phyloP scores from a whole-genome alignment of 2,888 invertebrate genomes.

The Nowickia ferox region DNA sequence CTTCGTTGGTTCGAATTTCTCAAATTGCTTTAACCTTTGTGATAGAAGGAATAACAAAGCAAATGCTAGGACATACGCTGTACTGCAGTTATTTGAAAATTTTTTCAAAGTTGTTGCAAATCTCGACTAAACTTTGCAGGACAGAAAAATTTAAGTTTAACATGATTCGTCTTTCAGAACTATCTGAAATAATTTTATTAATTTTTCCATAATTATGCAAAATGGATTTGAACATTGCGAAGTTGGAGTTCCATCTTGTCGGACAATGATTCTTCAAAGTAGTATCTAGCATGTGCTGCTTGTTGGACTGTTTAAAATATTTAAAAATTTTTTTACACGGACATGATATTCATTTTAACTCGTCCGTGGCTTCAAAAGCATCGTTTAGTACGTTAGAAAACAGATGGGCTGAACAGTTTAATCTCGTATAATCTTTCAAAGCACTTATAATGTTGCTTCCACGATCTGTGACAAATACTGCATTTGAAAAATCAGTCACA shows the following conservation, averaged over 20 bases:
- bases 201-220: slow-evolving; percentile 65
- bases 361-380: neutral
- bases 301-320: slow-evolving; percentile 65
- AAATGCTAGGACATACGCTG: too few relatives aligned
- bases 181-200: too few relatives aligned
- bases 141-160: too few relatives aligned
- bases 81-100: too few relatives aligned
- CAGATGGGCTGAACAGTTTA: slow-evolving; percentile 51
- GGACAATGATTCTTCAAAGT: slow-evolving; percentile 60
- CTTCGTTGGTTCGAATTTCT: too few relatives aligned
- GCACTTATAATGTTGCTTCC: slow-evolving; percentile 49
- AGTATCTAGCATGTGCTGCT: slow-evolving; percentile 55
- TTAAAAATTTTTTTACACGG: slow-evolving; percentile 43
- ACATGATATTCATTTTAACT: slow-evolving; percentile 28
- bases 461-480: slow-evolving; percentile 30
- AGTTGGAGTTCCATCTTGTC: slow-evolving; percentile 65
- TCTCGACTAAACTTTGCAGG: too few relatives aligned
- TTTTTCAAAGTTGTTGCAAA: too few relatives aligned
- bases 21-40: too few relatives aligned
- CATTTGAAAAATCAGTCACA: slow-evolving; percentile 7
- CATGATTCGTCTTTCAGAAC: too few relatives aligned
- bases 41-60: too few relatives aligned
- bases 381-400: slow-evolving; percentile 38
- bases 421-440: slow-evolving; percentile 45
- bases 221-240: slow-evolving; percentile 53